Conservation (phyloP, 1,140 invertebrate species). For the Epicauta chinensis region DNA sequence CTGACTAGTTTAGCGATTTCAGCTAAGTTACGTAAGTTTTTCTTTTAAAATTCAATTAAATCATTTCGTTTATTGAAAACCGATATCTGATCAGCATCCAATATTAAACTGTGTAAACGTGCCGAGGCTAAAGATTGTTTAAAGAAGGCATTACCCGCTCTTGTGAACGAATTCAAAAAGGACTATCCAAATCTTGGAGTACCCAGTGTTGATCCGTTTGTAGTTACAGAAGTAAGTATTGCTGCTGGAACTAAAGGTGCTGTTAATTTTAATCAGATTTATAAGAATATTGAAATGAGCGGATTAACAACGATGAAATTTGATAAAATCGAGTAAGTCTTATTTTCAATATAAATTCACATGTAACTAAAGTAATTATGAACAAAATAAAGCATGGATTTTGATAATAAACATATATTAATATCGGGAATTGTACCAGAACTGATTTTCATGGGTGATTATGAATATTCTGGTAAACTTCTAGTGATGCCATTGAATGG, state of each 20-base stretch:
- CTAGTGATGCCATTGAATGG: too few relatives aligned
- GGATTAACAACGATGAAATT: slow-evolving; percentile 9
- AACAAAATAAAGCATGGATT: slow-evolving; percentile 16
- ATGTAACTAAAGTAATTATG: background rate
- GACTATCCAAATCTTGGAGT: background rate
- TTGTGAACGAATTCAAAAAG: background rate
- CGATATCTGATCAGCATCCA: too few relatives aligned
- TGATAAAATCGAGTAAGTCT: slow-evolving; percentile 7
- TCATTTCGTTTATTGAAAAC: too few relatives aligned
- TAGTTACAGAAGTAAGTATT: slow-evolving; percentile 1
- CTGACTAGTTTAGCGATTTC: too few relatives aligned
- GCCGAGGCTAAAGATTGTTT: background rate
- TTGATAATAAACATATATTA: slow-evolving; percentile 14
- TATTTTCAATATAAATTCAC: background rate
- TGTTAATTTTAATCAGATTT: slow-evolving; percentile 18
- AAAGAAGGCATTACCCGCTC: background rate
- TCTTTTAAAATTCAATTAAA: too few relatives aligned
- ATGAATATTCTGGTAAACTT: slow-evolving; percentile 18
- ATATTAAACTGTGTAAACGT: too few relatives aligned
- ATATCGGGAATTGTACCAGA: background rate
- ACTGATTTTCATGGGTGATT: slow-evolving; percentile 1
- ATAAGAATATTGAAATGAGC: slow-evolving; percentile 3
- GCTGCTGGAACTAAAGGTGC: slow-evolving; percentile 11
- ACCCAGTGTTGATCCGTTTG: slow-evolving; percentile 9
- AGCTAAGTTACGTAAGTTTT: too few relatives aligned